Evolutionary conservation across 2,113 vertebrate genomes (phyloP), one percentile per base, ranked within the genome.

Genomic region (Phylloscopus trochiloides): DNA sequence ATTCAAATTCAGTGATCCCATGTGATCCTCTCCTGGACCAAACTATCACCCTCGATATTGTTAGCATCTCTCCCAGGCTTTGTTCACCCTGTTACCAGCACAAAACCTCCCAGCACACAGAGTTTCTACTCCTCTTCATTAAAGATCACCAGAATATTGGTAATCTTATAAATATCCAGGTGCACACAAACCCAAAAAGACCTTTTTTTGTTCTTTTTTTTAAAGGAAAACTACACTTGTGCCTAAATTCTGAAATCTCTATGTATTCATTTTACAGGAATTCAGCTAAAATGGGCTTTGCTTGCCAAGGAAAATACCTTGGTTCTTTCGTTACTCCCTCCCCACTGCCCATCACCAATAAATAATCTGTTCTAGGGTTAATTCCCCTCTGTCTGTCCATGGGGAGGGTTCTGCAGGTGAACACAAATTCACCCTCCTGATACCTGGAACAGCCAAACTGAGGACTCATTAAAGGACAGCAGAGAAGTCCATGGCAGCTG

Each of bases 11-110:
- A 28, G 9, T 48, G 51, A 10, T 68, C 71, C 71, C 43, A 12
- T 6, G 24, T 1, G 31, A 28, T n/a, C 51, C 29, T 51, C 38
- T 58, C 51, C 71, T 45, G 50, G 36, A 15, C 47, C 55, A 47
- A 43, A 20, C 22, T 2, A 1, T 29, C 12, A 0, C n/a, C 65
- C 21, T 7, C 0, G 17, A 2, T 4, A 20, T 13, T 10, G 16
- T 22, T 17, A 40, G 21, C 31, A 22, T 6, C 58, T 73, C 12
- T 19, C 70, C 7, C 10, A 4, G 10, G 29, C 10, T 57, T 79
- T 48, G 38, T 52, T 17, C 38, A 16, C 71, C 20, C 45, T 4
- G 4, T 14, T n/a, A 59, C 14, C 22, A 32, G 34, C 84, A 54
- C 59, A 11, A 29, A 88, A 28, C 55, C 32, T 50, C 43, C 25